Evolutionary conservation across 1,140 invertebrate genomes (phyloP), one percentile per base, ranked within the genome.

Genomic region (Eueides isabella): DNA sequence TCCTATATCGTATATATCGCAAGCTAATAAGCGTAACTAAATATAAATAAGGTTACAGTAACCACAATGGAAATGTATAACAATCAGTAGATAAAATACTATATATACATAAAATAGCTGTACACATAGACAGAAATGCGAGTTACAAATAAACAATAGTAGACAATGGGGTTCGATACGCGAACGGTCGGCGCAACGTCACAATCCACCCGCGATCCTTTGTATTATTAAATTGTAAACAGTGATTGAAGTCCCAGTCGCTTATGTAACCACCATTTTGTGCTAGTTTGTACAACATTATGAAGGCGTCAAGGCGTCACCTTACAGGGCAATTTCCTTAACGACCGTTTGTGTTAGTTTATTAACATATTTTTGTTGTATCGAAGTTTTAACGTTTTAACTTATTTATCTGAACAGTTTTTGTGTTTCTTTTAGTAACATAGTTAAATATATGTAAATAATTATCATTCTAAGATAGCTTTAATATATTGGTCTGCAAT

Each of bases 91-190:
- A 12, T 4, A 41, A 41, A 41, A 19, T 48, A 23, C 7, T 48
- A 19, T 7, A 48, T 48, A 44, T 44, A 19, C 41, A 9, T 23
- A 48, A 16, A 19, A 19, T 19, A 48, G 16, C 16, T 11, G 41
- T n/a, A n/a, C n/a, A 48, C 19, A 48, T 9, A 48, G 41, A 48
- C 19, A 48, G 41, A 48, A 48, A 48, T 19, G n/a, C 7, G 6
- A 48, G 41, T 38, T 33, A 48, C 41, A 48, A 48, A 35, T 26
- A 68, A 68, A 68, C 67, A 48, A 68, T 30, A 16, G 30, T 48
- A 77, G 75, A 86, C 81, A 84, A 85, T 81, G 77, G 29, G 23
- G 67, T 55, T 31, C 67, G 74, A 64, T 35, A 69, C 72, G 61
- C 62, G 35, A 68, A 74, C 55, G 7, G 28, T 30, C n/a, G 48